Base-by-base conservation (phyloP, 2,888 invertebrate species). In the Trypoxylon attenuatum region DNA sequence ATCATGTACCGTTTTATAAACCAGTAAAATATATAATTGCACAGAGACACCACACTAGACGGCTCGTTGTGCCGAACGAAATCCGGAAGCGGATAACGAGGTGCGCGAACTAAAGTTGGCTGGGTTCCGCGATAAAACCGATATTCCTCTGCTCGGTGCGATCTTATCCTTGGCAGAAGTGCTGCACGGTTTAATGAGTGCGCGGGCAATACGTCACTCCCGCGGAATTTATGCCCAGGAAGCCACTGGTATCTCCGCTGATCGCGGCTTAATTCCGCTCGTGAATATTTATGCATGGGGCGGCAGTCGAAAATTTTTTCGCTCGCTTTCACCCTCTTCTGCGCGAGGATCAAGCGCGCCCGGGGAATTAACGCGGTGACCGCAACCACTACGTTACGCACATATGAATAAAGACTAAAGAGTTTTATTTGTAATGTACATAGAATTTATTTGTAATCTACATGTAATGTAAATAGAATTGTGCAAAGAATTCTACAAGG, bases 21-120 rank as follows among this genome's bases (percentile, higher is more conserved):
- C n/a, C n/a, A n/a, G n/a, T n/a, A n/a, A n/a, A n/a, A n/a, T n/a
- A n/a, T 33, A 33, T 4, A 13, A 10, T 27, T n/a, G 27, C 27
- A n/a, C 27, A n/a, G 27, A 6, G 27, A 6, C 27, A 10, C 8
- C 8, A 27, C 27, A 27, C 27, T 6, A 10, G 27, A 13, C n/a
- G 5, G 33, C 33, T 5, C n/a, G 33, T 33, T 13, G 27, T 6
- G 27, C 27, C 27, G 2, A 27, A 6, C 8, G 27, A n/a, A 27
- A n/a, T 27, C 65, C 59, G 53, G 66, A 71, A 71, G 60, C 69
- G 63, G 52, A 62, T 74, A 75, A 74, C 74, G 75, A 74, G 69
- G 53, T 43, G 15, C 42, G 33, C 33, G 33, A 33, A 13, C 33
- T 4, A 10, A 33, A 33, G 33, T 33, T 41, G 41, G 49, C 33